phyloP scores from a whole-genome alignment of 1,140 invertebrate species.

The Nylanderia fulva region DNA sequence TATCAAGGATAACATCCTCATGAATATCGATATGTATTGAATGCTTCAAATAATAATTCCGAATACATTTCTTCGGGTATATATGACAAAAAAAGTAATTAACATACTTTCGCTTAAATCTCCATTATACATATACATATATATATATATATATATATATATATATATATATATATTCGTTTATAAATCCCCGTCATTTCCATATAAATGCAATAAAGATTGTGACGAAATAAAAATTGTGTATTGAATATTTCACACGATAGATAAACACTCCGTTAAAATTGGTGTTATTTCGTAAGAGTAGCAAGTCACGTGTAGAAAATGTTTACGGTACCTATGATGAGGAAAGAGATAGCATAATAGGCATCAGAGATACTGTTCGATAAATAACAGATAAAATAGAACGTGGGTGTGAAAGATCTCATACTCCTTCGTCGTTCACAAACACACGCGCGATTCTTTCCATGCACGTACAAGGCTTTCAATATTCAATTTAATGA shows the following conservation, averaged over 20 bases:
- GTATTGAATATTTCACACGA: neutral
- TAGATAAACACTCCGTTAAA: neutral
- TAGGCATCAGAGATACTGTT: constrained; percentile 14
- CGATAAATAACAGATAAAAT: constrained; percentile 43
- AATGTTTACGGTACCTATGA: constrained; percentile 24
- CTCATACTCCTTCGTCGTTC: constrained; percentile 31
- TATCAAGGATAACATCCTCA: constrained; percentile 19
- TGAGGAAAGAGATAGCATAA: constrained; percentile 2
- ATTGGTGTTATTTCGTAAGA: neutral
- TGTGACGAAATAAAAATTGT: constrained; percentile 22
- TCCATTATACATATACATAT: neutral
- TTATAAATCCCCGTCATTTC: neutral
- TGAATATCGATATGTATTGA: constrained; percentile 30
- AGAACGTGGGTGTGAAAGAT: constrained; percentile 55
- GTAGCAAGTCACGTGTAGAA: neutral
- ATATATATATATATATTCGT: neutral
- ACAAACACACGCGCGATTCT: neutral
- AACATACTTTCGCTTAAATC: neutral
- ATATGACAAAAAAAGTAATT: neutral
- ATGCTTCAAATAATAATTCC: constrained; percentile 17
- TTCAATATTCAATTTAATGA: constrained; percentile 61
- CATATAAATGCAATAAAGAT: constrained; percentile 3
- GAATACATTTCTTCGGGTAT: neutral
- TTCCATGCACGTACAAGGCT: constrained; percentile 49
- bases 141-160: too few relatives aligned